Conservation (phyloP, 2,113 vertebrate genomes). For the Amia ocellicauda region DNA sequence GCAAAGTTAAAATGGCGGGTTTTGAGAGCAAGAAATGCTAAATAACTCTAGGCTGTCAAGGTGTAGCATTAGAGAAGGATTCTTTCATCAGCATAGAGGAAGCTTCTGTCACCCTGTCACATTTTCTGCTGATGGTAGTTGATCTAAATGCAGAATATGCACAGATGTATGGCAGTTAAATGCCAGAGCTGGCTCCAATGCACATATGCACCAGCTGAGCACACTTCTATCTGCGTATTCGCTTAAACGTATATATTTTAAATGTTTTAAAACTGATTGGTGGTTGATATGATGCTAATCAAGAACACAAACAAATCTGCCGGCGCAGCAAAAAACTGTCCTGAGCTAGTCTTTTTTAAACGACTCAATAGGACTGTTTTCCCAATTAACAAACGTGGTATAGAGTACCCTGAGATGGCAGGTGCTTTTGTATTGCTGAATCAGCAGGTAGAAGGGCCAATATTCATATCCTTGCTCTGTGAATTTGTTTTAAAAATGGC, state of each 20-base stretch:
- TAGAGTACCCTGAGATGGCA: not conserved
- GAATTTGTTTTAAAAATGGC: not conserved
- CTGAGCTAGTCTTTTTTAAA: slow-evolving; percentile 8
- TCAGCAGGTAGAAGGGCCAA: not conserved
- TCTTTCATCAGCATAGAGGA: slow-evolving; percentile 22
- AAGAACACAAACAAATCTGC: slow-evolving; percentile 34
- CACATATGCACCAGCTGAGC: not conserved
- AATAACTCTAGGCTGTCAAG: slow-evolving; percentile 26
- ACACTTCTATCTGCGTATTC: not conserved
- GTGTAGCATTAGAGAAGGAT: slow-evolving; percentile 20
- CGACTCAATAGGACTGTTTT: slow-evolving; percentile 19
- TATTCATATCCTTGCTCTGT: not conserved
- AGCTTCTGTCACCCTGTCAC: slow-evolving; percentile 18
- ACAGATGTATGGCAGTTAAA: slow-evolving; percentile 18
- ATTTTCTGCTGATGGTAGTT: slow-evolving; percentile 34
- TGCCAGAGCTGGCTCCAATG: slow-evolving; percentile 15
- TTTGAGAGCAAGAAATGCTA: slow-evolving; percentile 18
- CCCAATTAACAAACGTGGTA: slow-evolving; percentile 50
- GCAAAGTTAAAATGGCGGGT: slow-evolving; percentile 2
- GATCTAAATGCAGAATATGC: slow-evolving; percentile 30
- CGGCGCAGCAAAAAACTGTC: slow-evolving; percentile 42
- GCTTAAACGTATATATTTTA: slow-evolving; percentile 5
- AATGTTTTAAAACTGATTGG: slow-evolving; percentile 29
- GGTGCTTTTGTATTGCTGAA: not conserved
- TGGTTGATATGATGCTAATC: slow-evolving; percentile 32